Evolutionary conservation across 2,113 vertebrate genomes (phyloP), one percentile per base, ranked within the genome.

Genomic region (Hoplias malabaricus): DNA sequence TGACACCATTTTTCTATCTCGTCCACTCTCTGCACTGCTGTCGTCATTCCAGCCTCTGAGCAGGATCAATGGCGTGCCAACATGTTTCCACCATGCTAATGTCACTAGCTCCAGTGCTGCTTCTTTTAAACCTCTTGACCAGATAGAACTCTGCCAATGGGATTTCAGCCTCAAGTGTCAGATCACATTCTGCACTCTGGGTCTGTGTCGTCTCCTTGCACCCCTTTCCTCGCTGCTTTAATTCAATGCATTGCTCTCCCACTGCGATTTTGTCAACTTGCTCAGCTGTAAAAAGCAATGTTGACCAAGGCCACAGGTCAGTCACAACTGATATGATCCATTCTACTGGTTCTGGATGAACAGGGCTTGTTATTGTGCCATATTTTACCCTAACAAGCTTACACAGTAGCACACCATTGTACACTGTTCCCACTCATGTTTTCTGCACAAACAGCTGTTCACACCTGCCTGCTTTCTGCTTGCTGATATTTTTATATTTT

Each of bases 1-100:
- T 75, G 73, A 85, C 83, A 83, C 78, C 69, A 21, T 78, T 82
- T 65, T 85, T 86, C 79, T 78, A 63, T 87, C 73, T 56, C 74
- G 62, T 57, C 69, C 75, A 74, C 69, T 36, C 62, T 72, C 43
- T 40, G 33, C 72, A 56, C 63, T 40, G 61, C 65, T 77, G 77
- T 80, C 33, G 38, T 83, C 75, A 63, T 82, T 87, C 78, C 40
- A 57, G 61, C 69, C 53, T 74, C 61, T 69, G 79, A 84, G 67
- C 74, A 57, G 66, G 62, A 77, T 76, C 76, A 80, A 43, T 71
- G 72, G 78, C 71, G 73, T 80, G 82, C 85, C 85, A 80, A 83
- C 84, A 82, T 69, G 59, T 82, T 73, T 77, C 36, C 34, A 54
- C 80, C 54, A 73, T 77, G 76, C 80, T 82, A 82, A 84, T 69